Evolutionary conservation across 2,797 vertebrate species (phyloP).

Genomic region (Karalla daura): DNA sequence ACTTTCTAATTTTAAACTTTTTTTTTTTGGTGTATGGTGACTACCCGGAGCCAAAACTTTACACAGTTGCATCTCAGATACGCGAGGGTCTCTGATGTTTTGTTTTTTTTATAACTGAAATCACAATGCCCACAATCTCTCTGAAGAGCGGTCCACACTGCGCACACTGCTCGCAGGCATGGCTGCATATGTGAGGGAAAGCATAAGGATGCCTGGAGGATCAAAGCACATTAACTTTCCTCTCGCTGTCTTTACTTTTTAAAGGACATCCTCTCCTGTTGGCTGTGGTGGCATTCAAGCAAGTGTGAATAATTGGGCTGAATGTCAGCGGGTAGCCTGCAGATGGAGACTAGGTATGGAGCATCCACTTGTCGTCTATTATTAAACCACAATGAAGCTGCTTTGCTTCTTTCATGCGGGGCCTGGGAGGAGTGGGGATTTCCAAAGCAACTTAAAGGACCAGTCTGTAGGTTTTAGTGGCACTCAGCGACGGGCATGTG

Average conservation of each 20-base stretch:
- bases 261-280: conserved; percentile 77
- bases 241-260: conserved; percentile 66
- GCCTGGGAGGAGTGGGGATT: conserved; percentile 10
- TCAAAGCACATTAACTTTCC: conserved; percentile 63
- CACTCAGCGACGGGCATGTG: too few species aligned
- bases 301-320: conserved; percentile 80
- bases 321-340: conserved; percentile 80
- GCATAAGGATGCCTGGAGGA: conserved; percentile 57
- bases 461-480: too few species aligned
- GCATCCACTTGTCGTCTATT: conserved; percentile 64
- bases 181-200: conserved; percentile 43
- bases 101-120: conserved; percentile 5
- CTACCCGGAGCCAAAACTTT: background rate
- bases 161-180: conserved; percentile 18
- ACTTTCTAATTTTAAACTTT: background rate
- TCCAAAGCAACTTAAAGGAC: conserved; percentile 1
- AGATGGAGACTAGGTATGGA: conserved; percentile 66
- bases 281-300: conserved; percentile 69
- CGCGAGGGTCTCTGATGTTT: conserved; percentile 13
- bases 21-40: background rate
- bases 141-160: conserved; percentile 33
- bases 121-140: conserved; percentile 31
- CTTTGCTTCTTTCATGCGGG: conserved; percentile 26
- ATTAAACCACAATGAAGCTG: conserved; percentile 59
- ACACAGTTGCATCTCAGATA: background rate